Evolutionary conservation across 2,113 vertebrate species (phyloP).

Genomic region (Prionailurus viverrinus): DNA sequence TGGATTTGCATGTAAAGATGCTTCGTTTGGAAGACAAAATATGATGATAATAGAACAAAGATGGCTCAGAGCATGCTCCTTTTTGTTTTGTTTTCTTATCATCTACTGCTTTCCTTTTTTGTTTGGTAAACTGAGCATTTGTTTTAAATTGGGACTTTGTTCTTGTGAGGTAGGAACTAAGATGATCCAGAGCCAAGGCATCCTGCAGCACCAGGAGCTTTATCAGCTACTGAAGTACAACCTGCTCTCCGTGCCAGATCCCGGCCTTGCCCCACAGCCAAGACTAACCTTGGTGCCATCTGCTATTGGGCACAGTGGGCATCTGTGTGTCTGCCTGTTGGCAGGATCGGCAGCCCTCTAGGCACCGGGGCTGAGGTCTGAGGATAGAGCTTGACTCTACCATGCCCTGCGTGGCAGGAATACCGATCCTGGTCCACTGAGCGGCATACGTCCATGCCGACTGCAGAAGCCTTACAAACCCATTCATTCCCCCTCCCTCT

Average conservation of each 20-base stretch:
- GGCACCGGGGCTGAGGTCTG: neutral
- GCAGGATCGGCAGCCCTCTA: neutral
- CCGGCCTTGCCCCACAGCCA: neutral
- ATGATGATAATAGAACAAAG: constrained; percentile 70
- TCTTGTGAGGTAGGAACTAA: constrained; percentile 64
- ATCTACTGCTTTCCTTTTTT: constrained; percentile 61
- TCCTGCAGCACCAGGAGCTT: neutral
- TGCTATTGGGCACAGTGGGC: neutral
- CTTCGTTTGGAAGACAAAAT: constrained; percentile 75
- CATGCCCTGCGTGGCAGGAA: neutral
- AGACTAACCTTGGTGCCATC: neutral
- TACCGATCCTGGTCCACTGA: neutral
- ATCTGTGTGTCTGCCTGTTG: neutral
- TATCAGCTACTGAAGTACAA: neutral
- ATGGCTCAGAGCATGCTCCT: neutral
- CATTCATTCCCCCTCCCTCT: neutral
- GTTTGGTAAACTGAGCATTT: constrained; percentile 70
- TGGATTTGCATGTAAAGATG: constrained; percentile 64
- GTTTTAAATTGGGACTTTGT: constrained; percentile 44
- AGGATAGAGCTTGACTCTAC: neutral
- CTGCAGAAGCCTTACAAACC: neutral
- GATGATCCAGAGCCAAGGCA: neutral
- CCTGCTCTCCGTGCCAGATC: neutral
- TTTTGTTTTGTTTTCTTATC: constrained; percentile 51
- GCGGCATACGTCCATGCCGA: accelerated